Percentiles rank a stretch among this genome's conserved stretches.
These are phyloP conservation scores for Sebastes taczanowskii DNA, from an alignment of 2,797 vertebrate species.

Conservation along the genomic window DNA sequence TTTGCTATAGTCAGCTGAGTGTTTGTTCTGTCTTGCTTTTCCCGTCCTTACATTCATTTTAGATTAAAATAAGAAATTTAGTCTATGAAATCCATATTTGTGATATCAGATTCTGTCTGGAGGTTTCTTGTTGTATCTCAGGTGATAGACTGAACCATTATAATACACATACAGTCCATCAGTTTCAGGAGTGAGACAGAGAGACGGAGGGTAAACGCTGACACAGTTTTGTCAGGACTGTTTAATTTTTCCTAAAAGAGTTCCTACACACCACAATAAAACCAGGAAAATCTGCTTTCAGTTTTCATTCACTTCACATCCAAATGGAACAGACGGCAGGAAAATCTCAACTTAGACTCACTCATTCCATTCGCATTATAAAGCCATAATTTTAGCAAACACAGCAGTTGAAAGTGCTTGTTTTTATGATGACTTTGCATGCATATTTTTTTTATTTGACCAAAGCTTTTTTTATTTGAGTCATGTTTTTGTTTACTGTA, in stretches of 20 bases:
- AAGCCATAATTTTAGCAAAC: constrained; percentile 52
- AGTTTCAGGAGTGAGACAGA: background rate
- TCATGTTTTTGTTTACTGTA: constrained; percentile 15
- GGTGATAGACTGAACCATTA: background rate
- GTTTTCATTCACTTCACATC: constrained; percentile 35
- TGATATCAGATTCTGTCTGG: background rate
- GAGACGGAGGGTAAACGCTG: background rate
- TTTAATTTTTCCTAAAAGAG: constrained; percentile 2
- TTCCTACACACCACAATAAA: constrained; percentile 29
- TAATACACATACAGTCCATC: background rate
- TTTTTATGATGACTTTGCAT: constrained; percentile 50
- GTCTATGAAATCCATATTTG: background rate
- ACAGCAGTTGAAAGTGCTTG: constrained; percentile 29
- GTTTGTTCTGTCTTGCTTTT: background rate
- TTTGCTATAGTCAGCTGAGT: background rate
- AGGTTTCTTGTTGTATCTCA: background rate
- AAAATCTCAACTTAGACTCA: constrained; percentile 23
- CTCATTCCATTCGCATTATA: constrained; percentile 31
- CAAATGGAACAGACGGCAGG: constrained; percentile 28
- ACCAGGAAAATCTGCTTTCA: constrained; percentile 33
- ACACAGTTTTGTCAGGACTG: constrained; percentile 19
- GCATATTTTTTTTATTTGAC: constrained; percentile 34
- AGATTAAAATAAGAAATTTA: background rate
- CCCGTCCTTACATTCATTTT: background rate
- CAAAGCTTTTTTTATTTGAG: constrained; percentile 36